Conservation (phyloP, 1,140 invertebrate species). For the Dendrolimus punctatus region DNA sequence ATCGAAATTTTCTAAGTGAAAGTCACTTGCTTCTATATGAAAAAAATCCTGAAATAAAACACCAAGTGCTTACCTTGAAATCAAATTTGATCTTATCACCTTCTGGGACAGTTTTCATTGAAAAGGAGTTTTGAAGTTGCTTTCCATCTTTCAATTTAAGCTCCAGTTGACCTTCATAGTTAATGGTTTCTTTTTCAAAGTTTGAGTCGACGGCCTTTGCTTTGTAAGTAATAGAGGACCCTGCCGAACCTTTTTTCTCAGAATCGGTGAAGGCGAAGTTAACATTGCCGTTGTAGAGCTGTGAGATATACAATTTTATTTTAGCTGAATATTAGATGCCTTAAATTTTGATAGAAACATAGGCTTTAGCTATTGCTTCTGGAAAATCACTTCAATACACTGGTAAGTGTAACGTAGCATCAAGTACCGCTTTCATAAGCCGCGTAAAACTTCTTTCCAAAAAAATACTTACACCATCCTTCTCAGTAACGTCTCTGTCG, state of each 20-base stretch:
- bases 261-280: constrained; percentile 67
- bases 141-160: constrained; percentile 53
- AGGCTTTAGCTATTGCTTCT: no score
- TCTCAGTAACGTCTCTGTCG: constrained; percentile 60
- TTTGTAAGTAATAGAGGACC: constrained; percentile 47
- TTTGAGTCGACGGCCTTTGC: constrained; percentile 39
- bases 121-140: constrained; percentile 50
- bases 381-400: no score
- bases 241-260: constrained; percentile 68
- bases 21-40: not conserved
- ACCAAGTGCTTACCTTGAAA: constrained; percentile 37
- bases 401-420: not conserved
- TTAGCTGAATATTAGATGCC: not conserved
- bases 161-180: constrained; percentile 56
- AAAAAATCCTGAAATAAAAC: not conserved
- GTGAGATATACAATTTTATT: not conserved
- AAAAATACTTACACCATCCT: constrained; percentile 51
- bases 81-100: constrained; percentile 47
- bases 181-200: constrained; percentile 49
- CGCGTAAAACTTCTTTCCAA: not conserved
- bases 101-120: constrained; percentile 44
- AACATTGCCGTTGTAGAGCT: constrained; percentile 52
- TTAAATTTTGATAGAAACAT: no score
- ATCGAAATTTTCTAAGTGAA: no score
- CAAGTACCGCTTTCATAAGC: not conserved